Base-by-base conservation (phyloP, 2,113 vertebrate genomes). In the Parotia lawesii region DNA sequence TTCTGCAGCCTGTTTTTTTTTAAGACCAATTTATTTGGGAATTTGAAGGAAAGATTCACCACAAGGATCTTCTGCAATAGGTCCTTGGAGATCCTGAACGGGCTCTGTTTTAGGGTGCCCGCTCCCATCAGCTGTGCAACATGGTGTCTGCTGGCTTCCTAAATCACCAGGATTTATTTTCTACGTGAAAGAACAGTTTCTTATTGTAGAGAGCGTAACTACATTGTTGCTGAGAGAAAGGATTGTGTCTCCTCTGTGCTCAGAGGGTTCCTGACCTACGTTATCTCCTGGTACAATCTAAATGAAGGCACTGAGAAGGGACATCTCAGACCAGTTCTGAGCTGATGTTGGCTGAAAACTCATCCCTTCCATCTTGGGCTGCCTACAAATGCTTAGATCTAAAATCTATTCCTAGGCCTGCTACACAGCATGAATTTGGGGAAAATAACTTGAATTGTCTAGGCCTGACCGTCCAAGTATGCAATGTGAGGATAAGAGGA, bases 51-150 rank as follows among this genome's bases (percentile, higher is more conserved):
- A 83, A 90, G 21, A 19, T 73, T 89, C 19, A 53, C 18, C 33
- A 28, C 3, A 6, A 62, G 21, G 13, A 48, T 69, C 42, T 67
- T 50, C 53, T 67, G 22, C 11, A 44, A 45, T 69, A 72, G 14
- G 9, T 58, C 12, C 8, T 37, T 51, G 25, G 13, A 84, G 17
- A 29, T 78, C 81, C 44, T 60, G 51, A 80, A 29, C 3, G 2
- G 48, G 8, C 12, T 21, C 9, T 73, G 11, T 7, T 91, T 47
- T 38, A 61, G 22, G 15, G 22, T 16, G 11, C 5, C 24, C 0
- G 0, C 12, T 87, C 14, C 4, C 8, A 13, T 9, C 0, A 2
- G 40, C 10, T 80, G 15, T 23, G 38, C 9, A 73, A 31, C 19
- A 5, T 38, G 21, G 27, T 61, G 44, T 31, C 29, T 78, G 33